Conservation (phyloP, 2,113 vertebrate species). For the Coreoperca whiteheadi region DNA sequence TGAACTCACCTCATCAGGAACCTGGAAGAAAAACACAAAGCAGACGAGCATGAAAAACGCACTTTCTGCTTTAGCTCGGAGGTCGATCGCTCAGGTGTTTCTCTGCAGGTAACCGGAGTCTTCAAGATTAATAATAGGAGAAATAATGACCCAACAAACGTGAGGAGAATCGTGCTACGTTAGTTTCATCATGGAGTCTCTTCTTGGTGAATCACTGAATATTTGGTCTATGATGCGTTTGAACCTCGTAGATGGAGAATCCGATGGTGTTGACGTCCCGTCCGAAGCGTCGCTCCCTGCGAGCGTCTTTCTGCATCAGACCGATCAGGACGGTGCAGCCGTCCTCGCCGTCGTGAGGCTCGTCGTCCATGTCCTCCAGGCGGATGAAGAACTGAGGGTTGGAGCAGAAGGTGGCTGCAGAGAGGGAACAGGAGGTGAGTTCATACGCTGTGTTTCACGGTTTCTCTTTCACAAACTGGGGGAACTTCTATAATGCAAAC, state of each 20-base stretch:
- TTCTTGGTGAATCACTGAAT: too few relatives aligned
- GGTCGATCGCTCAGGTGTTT: too few relatives aligned
- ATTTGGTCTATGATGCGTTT: background rate
- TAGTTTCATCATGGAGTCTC: too few relatives aligned
- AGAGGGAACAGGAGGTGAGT: background rate
- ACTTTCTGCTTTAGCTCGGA: too few relatives aligned
- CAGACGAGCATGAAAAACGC: background rate
- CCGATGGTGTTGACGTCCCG: conserved; percentile 79
- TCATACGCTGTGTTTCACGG: background rate
- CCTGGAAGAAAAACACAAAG: conserved; percentile 50
- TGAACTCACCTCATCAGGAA: conserved; percentile 76
- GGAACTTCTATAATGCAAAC: too few relatives aligned
- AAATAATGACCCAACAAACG: too few relatives aligned
- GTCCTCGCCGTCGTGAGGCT: conserved; percentile 57
- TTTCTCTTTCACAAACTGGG: too few relatives aligned
- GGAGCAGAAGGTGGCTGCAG: conserved; percentile 54
- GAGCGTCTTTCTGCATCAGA: conserved; percentile 82
- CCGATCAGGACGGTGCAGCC: conserved; percentile 79
- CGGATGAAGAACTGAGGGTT: conserved; percentile 80
- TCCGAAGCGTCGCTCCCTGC: conserved; percentile 72
- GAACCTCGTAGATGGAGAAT: conserved; percentile 79
- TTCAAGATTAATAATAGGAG: too few relatives aligned
- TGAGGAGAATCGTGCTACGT: too few relatives aligned
- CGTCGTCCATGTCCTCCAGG: conserved; percentile 74
- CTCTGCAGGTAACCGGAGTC: too few relatives aligned